Conservation (phyloP, 2,113 vertebrate species). For the Malurus elegans region DNA sequence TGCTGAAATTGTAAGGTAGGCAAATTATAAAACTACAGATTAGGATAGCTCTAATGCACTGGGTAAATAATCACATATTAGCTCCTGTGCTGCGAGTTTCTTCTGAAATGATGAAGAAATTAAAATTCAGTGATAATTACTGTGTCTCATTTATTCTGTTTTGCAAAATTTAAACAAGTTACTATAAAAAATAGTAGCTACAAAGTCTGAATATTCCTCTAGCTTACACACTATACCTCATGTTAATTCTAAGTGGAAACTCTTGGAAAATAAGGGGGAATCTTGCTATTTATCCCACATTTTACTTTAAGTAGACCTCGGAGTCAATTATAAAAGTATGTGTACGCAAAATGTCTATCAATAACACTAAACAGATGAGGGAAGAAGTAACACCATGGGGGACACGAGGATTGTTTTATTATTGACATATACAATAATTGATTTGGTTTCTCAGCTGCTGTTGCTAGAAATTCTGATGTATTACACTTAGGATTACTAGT, state of each 20-base stretch:
- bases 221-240: neutral
- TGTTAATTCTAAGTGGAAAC: neutral
- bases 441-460: slow-evolving; percentile 47
- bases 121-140: neutral
- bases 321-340: neutral
- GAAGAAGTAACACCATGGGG: neutral
- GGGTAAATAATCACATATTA: neutral
- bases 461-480: slow-evolving; percentile 62
- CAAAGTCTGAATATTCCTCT: neutral
- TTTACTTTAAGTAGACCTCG: neutral
- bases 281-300: neutral
- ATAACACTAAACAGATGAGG: slow-evolving; percentile 19
- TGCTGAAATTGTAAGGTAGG: neutral
- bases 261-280: neutral
- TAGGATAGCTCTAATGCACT: neutral
- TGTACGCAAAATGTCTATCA: neutral
- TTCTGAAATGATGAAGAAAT: neutral
- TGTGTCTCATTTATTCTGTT: neutral
- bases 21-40: neutral
- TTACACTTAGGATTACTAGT: slow-evolving; percentile 65
- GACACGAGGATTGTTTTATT: neutral
- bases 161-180: neutral
- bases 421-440: slow-evolving; percentile 62
- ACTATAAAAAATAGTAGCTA: neutral
- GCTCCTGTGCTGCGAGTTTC: neutral